phyloP scores from a whole-genome alignment of 2,113 vertebrate genomes.

The Pelusios castaneus region DNA sequence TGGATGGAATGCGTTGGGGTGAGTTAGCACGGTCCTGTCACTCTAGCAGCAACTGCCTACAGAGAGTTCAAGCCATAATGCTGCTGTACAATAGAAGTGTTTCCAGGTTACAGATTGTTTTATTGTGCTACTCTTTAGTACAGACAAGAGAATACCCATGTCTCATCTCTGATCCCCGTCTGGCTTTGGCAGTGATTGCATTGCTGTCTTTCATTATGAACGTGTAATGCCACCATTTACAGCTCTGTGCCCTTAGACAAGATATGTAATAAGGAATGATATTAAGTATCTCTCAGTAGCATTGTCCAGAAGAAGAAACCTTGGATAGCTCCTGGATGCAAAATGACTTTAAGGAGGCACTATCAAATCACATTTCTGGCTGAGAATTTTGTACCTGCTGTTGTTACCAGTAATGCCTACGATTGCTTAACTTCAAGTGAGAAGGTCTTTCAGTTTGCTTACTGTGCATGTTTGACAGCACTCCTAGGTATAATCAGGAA shows the following conservation, averaged over 20 bases:
- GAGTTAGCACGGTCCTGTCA: not conserved
- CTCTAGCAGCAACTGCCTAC: not conserved
- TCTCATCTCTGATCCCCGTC: not conserved
- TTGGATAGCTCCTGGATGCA: not conserved
- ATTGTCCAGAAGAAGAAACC: not conserved
- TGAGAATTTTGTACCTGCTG: not conserved
- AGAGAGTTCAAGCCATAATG: not conserved
- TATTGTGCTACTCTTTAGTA: not conserved
- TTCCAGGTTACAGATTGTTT: not conserved
- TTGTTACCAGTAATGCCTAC: not conserved
- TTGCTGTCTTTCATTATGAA: not conserved
- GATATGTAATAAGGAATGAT: not conserved
- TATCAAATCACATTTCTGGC: not conserved
- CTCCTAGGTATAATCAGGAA: not conserved
- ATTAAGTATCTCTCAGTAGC: not conserved
- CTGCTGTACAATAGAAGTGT: not conserved
- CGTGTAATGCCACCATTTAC: not conserved
- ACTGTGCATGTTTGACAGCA: not conserved
- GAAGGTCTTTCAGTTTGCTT: not conserved
- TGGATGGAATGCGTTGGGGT: not conserved
- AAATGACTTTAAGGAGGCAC: no score
- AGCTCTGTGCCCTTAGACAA: not conserved
- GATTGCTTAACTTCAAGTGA: not conserved
- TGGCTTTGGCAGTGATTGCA: not conserved
- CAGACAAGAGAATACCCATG: fast-evolving